Conservation (phyloP, 2,797 vertebrate genomes). For the Hemibagrus guttatus region DNA sequence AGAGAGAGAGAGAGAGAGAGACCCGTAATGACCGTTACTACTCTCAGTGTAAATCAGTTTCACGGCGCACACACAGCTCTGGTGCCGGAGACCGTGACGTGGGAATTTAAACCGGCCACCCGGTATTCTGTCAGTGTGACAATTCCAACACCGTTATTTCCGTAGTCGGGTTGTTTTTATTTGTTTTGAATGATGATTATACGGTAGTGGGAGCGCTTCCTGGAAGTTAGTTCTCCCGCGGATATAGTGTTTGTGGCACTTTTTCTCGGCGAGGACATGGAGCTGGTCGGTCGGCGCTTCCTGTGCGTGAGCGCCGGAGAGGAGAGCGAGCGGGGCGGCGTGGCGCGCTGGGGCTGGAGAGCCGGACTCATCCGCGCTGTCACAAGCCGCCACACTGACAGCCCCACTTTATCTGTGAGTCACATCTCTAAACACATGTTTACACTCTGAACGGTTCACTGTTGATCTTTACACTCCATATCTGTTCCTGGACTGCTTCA, state of each 20-base stretch:
- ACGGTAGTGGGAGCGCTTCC: conserved; percentile 68
- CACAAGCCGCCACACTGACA: conserved; percentile 82
- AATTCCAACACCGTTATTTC: conserved; percentile 17
- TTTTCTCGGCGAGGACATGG: conserved; percentile 71
- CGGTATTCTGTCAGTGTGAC: conserved; percentile 58
- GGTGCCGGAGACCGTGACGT: conserved; percentile 69
- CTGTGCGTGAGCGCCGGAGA: conserved; percentile 84
- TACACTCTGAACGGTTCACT: not conserved
- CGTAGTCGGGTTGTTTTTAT: conserved; percentile 14
- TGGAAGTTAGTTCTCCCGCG: conserved; percentile 56
- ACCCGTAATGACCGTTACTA: conserved; percentile 57
- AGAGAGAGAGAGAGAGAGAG: conserved; percentile 39
- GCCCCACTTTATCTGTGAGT: conserved; percentile 86
- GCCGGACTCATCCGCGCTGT: conserved; percentile 91
- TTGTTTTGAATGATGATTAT: conserved; percentile 70
- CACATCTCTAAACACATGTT: not conserved
- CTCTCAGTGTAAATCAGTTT: conserved; percentile 62
- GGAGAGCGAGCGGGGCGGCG: conserved; percentile 76
- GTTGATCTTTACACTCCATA: not conserved
- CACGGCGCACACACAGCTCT: conserved; percentile 60
- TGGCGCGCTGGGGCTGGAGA: conserved; percentile 83
- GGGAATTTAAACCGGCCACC: conserved; percentile 73
- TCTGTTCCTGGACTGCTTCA: too few species aligned
- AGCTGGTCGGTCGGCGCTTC: conserved; percentile 96
- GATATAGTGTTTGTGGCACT: conserved; percentile 41